Base-by-base conservation (phyloP, 1,140 invertebrate genomes). In the Calephelis nemesis region DNA sequence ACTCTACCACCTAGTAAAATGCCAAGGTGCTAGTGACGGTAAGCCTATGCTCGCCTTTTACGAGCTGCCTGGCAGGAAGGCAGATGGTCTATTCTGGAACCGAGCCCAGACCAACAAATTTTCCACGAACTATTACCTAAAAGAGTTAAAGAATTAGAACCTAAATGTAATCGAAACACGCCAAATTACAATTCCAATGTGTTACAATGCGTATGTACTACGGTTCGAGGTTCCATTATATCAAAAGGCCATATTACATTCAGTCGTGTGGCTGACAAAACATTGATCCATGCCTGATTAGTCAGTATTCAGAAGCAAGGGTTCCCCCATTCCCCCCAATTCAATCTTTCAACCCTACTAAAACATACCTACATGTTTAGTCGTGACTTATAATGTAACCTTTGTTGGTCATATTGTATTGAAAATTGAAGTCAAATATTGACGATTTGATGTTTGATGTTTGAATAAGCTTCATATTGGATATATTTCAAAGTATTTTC, bases 251-350 rank as follows among this genome's bases (percentile, higher is more conserved):
- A 60, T 39, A 60, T 60, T 40, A 60, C 54, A 60, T 60, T 60
- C 54, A 60, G 54, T 60, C 54, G 54, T 52, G 49, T 66, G 52
- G 40, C 50, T 66, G 65, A 66, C 65, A 66, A 66, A 66, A 66
- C 65, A 66, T 45, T n/a, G 50, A 58, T 66, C 50, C 47, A 63
- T 47, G 65, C 39, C 45, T 66, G 65, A 66, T 66, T 66, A 66
- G 50, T 30, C 50, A 19, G 48, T 45, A 52, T 45, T 63, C 65
- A 54, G 30, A 66, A 54, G 42, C 9, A 39, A 40, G 65, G 52
- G 52, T 19, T 19, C 15, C 1, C 15, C 15, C 15, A 0, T 19
- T 19, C 15, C 15, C 15, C 15, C 49, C 49, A 30, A 50, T 49
- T 65, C 64, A 50, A 65, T 65, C 48, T 45, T 66, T 66, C 15